Conservation (phyloP, 2,113 vertebrate genomes). For the Alethe diademata region DNA sequence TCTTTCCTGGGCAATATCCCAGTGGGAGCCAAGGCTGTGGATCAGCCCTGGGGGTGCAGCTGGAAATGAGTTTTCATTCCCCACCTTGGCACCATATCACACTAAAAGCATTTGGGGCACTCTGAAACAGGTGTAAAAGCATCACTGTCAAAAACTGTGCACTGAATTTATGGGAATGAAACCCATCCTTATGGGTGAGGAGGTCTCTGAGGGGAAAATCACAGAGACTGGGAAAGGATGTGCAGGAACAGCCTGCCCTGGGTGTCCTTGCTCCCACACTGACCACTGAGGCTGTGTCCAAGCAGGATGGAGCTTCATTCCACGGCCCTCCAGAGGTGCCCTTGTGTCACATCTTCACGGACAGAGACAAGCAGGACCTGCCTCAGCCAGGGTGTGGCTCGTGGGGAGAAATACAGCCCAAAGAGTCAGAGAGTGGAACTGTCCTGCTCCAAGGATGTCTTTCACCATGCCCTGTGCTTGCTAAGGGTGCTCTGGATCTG, state of each 20-base stretch:
- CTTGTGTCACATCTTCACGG: not conserved
- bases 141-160: not conserved
- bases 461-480: not conserved
- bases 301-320: not conserved
- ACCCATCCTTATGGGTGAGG: not conserved
- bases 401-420: not conserved
- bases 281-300: not conserved
- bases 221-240: not conserved
- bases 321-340: not conserved
- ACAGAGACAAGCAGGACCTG: not conserved
- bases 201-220: not conserved
- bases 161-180: not conserved
- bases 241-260: not conserved
- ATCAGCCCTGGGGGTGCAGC: not conserved
- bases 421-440: not conserved
- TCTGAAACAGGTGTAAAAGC: not conserved
- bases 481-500: not conserved
- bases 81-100: not conserved
- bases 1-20: not conserved
- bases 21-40: not conserved
- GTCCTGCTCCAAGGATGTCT: accelerated
- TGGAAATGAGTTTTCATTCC: not conserved
- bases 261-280: not conserved
- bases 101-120: not conserved
- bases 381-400: not conserved